Evolutionary conservation across 2,797 vertebrate genomes (phyloP).

Genomic region (Emydoidea blandingii): DNA sequence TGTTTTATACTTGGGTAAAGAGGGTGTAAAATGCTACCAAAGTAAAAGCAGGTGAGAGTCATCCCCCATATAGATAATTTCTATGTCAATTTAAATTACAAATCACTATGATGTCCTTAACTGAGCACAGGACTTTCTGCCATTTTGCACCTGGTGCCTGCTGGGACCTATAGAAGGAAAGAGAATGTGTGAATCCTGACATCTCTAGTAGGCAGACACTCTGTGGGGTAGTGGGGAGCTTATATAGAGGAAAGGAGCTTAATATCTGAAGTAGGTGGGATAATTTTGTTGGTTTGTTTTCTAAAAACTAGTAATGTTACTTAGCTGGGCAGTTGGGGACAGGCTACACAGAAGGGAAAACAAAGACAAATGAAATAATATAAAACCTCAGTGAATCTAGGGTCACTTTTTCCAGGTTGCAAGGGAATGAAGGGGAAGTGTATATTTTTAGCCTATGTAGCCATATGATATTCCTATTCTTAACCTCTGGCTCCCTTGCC

Average conservation of each 20-base stretch:
- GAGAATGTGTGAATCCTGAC: too few species aligned
- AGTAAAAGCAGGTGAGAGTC: too few species aligned
- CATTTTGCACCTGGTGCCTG: too few species aligned
- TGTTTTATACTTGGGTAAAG: too few species aligned
- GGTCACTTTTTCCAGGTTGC: background rate
- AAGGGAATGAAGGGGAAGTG: background rate
- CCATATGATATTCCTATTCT: background rate
- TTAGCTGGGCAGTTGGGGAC: background rate
- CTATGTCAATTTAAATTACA: too few species aligned
- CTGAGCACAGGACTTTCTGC: too few species aligned
- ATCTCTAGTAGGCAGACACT: too few species aligned
- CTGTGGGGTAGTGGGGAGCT: background rate
- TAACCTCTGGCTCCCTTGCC: background rate
- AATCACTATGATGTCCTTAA: too few species aligned
- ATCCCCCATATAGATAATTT: too few species aligned
- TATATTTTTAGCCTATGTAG: background rate
- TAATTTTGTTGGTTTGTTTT: background rate
- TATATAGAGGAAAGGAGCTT: background rate
- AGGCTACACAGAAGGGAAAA: background rate
- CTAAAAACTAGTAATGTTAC: background rate
- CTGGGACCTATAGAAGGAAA: too few species aligned
- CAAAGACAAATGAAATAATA: background rate
- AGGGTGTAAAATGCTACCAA: too few species aligned
- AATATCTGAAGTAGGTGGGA: background rate
- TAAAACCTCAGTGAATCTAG: background rate